Conservation (phyloP, 1,140 invertebrate genomes). For the Dreissena rostriformis region DNA sequence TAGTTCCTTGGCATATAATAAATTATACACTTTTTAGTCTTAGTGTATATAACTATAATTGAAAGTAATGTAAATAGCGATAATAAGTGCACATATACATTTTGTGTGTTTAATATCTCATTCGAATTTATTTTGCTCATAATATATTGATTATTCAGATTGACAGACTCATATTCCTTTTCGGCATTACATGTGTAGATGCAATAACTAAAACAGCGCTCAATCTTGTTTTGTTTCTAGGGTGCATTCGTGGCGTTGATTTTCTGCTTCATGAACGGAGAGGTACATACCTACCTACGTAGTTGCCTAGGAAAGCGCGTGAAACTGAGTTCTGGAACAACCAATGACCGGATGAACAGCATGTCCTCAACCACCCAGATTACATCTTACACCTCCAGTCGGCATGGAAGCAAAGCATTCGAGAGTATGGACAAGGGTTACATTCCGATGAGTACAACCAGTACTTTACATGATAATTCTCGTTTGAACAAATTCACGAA, state of each 20-base stretch:
- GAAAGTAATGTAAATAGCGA: no score
- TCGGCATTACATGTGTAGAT: no score
- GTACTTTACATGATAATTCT: slow-evolving; percentile 10
- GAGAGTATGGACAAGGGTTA: slow-evolving; percentile 29
- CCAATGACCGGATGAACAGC: slow-evolving; percentile 10
- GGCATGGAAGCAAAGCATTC: slow-evolving; percentile 8
- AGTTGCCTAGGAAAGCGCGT: slow-evolving; percentile 9
- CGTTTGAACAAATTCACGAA: neutral
- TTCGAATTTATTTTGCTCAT: neutral
- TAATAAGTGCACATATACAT: no score
- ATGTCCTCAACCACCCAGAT: slow-evolving; percentile 42
- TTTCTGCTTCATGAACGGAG: slow-evolving; percentile 48
- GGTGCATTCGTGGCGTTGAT: slow-evolving; percentile 33
- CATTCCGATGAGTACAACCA: slow-evolving; percentile 36
- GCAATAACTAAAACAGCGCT: neutral
- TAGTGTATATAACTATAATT: neutral
- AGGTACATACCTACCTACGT: slow-evolving; percentile 35
- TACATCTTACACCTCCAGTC: slow-evolving; percentile 2
- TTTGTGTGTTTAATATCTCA: neutral
- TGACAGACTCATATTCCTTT: neutral
- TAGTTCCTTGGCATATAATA: no score
- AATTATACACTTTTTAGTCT: no score
- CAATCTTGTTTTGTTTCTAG: slow-evolving; percentile 26
- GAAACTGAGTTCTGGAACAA: neutral
- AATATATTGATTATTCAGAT: neutral